Percentiles rank a stretch among this genome's conserved stretches.
phyloP scores from a whole-genome alignment of 2,797 vertebrate genomes.

The Mus caroli region DNA sequence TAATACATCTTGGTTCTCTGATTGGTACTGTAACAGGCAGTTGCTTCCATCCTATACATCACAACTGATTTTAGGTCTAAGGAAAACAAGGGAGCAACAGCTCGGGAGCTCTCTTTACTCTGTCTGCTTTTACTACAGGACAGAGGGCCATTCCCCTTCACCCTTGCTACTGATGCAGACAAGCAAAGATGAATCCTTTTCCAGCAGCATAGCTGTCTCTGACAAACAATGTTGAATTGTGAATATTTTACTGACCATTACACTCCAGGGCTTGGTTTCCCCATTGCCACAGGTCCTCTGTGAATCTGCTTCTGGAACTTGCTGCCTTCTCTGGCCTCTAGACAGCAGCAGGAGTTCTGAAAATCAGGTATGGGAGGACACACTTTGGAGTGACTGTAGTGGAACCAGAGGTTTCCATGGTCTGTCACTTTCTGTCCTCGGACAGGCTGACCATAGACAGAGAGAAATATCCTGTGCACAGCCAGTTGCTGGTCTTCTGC shows the following conservation, averaged over 20 bases:
- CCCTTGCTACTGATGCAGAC: neutral
- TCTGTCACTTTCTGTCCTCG: neutral
- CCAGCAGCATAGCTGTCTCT: neutral
- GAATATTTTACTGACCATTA: neutral
- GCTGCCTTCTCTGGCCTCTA: neutral
- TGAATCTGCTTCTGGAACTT: constrained; percentile 9
- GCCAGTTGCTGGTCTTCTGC: neutral
- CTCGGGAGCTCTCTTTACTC: neutral
- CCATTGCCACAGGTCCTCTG: neutral
- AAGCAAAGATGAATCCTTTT: constrained; percentile 3
- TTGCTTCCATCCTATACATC: neutral
- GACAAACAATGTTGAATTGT: neutral
- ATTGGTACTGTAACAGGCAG: neutral
- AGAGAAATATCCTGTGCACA: neutral
- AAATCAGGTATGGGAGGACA: neutral
- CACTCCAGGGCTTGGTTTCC: neutral
- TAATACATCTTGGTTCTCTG: neutral
- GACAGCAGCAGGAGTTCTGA: neutral
- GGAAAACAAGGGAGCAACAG: neutral
- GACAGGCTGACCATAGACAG: neutral
- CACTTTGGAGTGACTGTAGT: neutral
- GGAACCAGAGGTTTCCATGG: neutral
- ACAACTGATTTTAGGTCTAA: neutral
- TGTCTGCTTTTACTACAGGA: neutral
- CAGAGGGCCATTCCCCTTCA: neutral